Evolutionary conservation across 2,888 invertebrate species (phyloP).

Genomic region (Tenthredo livida): DNA sequence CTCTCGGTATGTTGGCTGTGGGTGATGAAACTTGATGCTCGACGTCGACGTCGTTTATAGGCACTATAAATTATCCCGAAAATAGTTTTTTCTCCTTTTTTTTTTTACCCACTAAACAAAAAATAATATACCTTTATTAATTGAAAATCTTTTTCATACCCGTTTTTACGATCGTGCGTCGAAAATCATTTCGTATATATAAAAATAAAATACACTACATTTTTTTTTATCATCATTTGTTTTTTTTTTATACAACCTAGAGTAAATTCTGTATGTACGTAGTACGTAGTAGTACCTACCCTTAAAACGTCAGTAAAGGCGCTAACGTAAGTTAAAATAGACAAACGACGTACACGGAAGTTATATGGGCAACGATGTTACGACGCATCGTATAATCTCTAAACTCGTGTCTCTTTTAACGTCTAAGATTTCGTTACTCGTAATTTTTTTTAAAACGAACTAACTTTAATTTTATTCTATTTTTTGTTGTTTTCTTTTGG

Average conservation of each 20-base stretch:
- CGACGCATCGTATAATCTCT: slow-evolving; percentile 15
- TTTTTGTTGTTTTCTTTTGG: too few species aligned
- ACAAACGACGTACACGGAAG: slow-evolving; percentile 6
- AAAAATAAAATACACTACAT: too few species aligned
- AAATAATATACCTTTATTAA: too few species aligned
- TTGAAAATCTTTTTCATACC: too few species aligned
- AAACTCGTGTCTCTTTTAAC: neutral
- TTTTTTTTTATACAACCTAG: neutral
- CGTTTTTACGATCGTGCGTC: too few species aligned
- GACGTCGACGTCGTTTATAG: neutral
- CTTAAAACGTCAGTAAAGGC: neutral
- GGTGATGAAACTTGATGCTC: slow-evolving; percentile 2
- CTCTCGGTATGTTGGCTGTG: neutral
- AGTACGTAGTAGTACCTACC: neutral
- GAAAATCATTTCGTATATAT: too few species aligned
- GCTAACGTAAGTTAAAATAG: slow-evolving; percentile 16
- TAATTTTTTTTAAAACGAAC: neutral
- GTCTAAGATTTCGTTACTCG: neutral
- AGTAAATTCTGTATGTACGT: neutral
- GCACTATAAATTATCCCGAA: neutral
- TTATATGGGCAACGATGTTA: neutral
- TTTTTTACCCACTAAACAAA: neutral
- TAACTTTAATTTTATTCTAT: neutral
- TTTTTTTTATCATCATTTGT: too few species aligned
- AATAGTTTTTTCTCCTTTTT: neutral